A percentile compares a stretch with the other conserved stretches of the same genome.
Conservation (phyloP, 2,113 vertebrate species). For the Tenrec ecaudatus region DNA sequence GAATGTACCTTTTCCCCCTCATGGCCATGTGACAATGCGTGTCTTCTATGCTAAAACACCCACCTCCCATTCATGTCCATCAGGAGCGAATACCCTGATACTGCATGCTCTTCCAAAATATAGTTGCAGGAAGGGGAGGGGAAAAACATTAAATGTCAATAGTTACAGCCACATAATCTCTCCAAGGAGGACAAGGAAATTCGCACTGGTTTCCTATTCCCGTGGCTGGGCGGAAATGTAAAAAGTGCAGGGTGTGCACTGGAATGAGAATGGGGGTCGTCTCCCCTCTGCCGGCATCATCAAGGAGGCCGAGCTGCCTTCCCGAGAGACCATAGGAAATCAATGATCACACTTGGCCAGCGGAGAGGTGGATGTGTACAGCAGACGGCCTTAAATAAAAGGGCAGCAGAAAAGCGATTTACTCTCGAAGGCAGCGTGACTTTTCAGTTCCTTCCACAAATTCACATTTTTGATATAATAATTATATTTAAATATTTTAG, state of each 20-base stretch:
- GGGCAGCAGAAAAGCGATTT: slow-evolving; percentile 87
- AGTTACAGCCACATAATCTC: slow-evolving; percentile 73
- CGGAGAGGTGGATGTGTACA: slow-evolving; percentile 85
- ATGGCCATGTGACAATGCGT: neutral
- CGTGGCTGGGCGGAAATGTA: slow-evolving; percentile 83
- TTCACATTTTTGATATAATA: slow-evolving; percentile 78
- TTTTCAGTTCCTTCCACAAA: slow-evolving; percentile 83
- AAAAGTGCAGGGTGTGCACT: slow-evolving; percentile 88
- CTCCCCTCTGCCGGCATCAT: slow-evolving; percentile 92
- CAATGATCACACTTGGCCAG: slow-evolving; percentile 92
- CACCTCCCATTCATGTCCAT: slow-evolving; percentile 71
- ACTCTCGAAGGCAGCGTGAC: slow-evolving; percentile 79
- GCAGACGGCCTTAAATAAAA: slow-evolving; percentile 87
- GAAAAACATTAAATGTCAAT: slow-evolving; percentile 76
- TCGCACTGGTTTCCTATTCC: slow-evolving; percentile 75
- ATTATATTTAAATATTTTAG: slow-evolving; percentile 70
- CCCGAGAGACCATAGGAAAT: slow-evolving; percentile 94
- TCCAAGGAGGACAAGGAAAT: slow-evolving; percentile 78
- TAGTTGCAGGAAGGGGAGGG: slow-evolving; percentile 59
- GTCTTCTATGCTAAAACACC: slow-evolving; percentile 11
- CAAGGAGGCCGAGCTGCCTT: slow-evolving; percentile 93
- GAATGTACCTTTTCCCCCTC: neutral
- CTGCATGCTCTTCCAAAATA: slow-evolving; percentile 67
- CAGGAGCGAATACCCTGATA: slow-evolving; percentile 59
- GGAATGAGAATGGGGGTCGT: slow-evolving; percentile 92